Evolutionary conservation across 2,113 vertebrate species (phyloP).

Genomic region (Oryctolagus cuniculus): DNA sequence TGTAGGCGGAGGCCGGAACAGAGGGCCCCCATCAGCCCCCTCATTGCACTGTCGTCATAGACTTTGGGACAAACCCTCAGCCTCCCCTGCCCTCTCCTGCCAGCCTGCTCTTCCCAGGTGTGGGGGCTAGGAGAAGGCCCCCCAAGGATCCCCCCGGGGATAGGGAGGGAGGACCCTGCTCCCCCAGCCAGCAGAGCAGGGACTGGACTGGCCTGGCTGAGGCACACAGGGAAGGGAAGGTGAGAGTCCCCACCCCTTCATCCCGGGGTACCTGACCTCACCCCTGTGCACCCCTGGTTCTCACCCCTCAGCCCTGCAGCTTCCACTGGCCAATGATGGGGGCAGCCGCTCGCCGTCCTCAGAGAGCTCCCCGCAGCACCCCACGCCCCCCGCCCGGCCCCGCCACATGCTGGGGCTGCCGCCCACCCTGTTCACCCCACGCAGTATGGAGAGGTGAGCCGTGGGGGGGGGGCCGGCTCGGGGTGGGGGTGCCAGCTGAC

Average conservation of each 20-base stretch:
- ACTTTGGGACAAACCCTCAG: not conserved
- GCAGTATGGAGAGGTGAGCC: constrained; percentile 94
- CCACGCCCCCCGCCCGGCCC: constrained; percentile 90
- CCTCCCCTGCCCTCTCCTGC: not conserved
- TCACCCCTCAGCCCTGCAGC: constrained; percentile 90
- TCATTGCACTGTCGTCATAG: not conserved
- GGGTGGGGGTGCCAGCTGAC: no score
- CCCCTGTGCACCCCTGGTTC: constrained; percentile 19
- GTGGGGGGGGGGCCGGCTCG: rapidly evolving
- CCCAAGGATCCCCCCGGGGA: not conserved
- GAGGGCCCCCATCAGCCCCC: not conserved
- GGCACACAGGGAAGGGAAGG: not conserved
- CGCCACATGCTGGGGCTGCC: constrained; percentile 93
- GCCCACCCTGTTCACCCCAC: constrained; percentile 89
- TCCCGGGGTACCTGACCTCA: not conserved
- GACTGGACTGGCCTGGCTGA: not conserved
- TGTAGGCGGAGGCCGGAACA: not conserved
- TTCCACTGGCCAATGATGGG: constrained; percentile 94
- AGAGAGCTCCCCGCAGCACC: constrained; percentile 94
- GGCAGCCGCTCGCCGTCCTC: constrained; percentile 93
- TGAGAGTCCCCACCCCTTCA: not conserved
- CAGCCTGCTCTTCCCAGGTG: not conserved
- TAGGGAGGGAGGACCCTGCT: not conserved
- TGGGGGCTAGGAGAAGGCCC: not conserved
- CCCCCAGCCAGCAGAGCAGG: not conserved